Evolutionary conservation across 2,113 vertebrate species (phyloP).

Genomic region (Pholis gunnellus): DNA sequence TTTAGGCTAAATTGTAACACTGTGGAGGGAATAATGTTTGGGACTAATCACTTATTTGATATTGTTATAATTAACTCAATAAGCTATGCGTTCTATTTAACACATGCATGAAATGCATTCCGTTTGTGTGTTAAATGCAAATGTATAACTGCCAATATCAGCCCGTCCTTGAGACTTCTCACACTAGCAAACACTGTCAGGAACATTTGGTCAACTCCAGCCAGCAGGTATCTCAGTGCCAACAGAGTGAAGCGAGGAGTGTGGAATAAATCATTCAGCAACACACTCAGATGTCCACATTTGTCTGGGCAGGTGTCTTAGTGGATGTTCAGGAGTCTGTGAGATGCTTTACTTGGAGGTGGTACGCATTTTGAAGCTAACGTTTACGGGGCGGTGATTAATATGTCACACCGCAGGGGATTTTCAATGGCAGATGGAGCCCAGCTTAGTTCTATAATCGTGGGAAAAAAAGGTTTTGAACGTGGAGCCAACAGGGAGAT

Average conservation of each 20-base stretch:
- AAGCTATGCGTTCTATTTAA: neutral
- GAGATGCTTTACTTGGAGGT: neutral
- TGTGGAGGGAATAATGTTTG: neutral
- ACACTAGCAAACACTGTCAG: constrained; percentile 34
- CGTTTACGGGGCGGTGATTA: constrained; percentile 9
- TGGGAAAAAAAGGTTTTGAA: neutral
- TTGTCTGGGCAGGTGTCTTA: constrained; percentile 5
- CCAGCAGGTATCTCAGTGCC: constrained; percentile 20
- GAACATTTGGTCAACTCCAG: constrained; percentile 41
- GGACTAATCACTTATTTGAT: neutral
- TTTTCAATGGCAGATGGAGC: constrained; percentile 7
- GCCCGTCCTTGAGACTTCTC: constrained; percentile 41
- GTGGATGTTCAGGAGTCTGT: neutral
- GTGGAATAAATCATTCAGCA: constrained; percentile 7
- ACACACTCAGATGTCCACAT: constrained; percentile 24
- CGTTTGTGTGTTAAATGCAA: neutral
- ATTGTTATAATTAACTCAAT: neutral
- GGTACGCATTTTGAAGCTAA: neutral
- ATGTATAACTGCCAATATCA: constrained; percentile 16
- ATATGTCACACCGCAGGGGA: constrained; percentile 16
- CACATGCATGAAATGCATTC: neutral
- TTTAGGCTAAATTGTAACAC: too few relatives aligned
- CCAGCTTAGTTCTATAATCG: neutral
- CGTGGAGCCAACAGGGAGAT: neutral
- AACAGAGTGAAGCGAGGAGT: constrained; percentile 15